Percentiles rank a stretch among this genome's conserved stretches.
These are phyloP conservation scores for Candoia aspera DNA, from an alignment of 2,113 vertebrate genomes.

Conservation along the genomic window DNA sequence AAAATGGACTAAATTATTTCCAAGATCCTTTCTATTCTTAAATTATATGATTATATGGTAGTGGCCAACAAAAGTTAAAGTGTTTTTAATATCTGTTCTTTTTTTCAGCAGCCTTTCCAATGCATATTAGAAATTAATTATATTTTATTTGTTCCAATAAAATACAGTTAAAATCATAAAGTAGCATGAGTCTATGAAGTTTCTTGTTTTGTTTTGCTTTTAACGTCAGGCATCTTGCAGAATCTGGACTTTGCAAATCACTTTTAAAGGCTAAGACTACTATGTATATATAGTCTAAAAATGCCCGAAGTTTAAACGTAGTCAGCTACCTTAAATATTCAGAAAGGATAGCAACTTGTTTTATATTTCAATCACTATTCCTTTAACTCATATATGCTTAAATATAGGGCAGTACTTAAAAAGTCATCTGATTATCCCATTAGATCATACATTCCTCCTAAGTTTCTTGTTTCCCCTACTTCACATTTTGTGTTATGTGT, in stretches of 20 bases:
- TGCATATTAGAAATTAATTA: background rate
- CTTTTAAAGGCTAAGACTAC: background rate
- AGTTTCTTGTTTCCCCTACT: constrained; percentile 1
- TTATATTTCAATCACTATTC: background rate
- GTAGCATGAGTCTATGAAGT: background rate
- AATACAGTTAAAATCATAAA: background rate
- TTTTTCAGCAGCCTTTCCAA: background rate
- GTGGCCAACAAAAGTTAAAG: background rate
- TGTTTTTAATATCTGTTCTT: background rate
- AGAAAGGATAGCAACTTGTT: background rate
- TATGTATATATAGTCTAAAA: background rate
- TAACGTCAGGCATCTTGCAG: background rate
- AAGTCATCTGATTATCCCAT: background rate
- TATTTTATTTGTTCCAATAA: background rate
- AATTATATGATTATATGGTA: background rate
- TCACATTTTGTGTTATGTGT: background rate
- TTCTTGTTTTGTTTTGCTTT: background rate
- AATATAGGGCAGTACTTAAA: background rate
- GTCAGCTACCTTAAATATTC: constrained; percentile 3
- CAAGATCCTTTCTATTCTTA: background rate
- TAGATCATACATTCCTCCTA: constrained; percentile 21
- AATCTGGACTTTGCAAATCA: background rate
- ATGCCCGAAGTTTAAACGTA: background rate
- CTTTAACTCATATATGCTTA: background rate
- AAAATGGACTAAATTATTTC: background rate